Evolutionary conservation across 2,888 invertebrate genomes (phyloP).

Genomic region (Leptinotarsa haldemani): DNA sequence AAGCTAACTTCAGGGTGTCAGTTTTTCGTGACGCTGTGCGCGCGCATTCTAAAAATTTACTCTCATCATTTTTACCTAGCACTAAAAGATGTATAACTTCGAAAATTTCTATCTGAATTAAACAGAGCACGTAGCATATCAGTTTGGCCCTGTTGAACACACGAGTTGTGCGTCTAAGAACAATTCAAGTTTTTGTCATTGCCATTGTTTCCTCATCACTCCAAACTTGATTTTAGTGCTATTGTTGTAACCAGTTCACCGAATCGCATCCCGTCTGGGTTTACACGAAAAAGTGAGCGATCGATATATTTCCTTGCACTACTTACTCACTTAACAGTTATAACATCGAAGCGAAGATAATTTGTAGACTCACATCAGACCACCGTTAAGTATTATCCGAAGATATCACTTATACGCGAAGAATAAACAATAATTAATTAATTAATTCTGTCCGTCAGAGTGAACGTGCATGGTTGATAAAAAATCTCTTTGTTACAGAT

Average conservation of each 20-base stretch:
- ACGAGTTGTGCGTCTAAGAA: not conserved
- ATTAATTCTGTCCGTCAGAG: conserved; percentile 26
- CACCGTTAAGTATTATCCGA: conserved; percentile 10
- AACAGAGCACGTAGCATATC: too few relatives aligned
- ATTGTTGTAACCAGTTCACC: not conserved
- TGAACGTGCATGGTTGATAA: conserved; percentile 33
- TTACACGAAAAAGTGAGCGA: not conserved
- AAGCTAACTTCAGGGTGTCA: too few relatives aligned
- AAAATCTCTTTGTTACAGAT: conserved; percentile 55
- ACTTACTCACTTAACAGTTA: conserved; percentile 11
- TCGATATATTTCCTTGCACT: conserved; percentile 14
- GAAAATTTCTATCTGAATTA: too few relatives aligned
- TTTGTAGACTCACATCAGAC: not conserved
- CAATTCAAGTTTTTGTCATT: not conserved
- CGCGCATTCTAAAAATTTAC: too few relatives aligned
- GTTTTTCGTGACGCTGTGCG: too few relatives aligned
- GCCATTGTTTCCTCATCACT: not conserved
- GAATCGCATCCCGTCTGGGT: not conserved
- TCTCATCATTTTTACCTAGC: too few relatives aligned
- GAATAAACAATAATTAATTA: conserved; percentile 32
- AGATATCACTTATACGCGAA: conserved; percentile 27
- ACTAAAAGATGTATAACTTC: too few relatives aligned
- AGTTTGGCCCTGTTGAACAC: not conserved
- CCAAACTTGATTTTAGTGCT: not conserved
- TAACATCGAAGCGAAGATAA: not conserved